These are phyloP conservation scores for Merops nubicus DNA, from an alignment of 2,113 vertebrate genomes.

Conservation along the genomic window DNA sequence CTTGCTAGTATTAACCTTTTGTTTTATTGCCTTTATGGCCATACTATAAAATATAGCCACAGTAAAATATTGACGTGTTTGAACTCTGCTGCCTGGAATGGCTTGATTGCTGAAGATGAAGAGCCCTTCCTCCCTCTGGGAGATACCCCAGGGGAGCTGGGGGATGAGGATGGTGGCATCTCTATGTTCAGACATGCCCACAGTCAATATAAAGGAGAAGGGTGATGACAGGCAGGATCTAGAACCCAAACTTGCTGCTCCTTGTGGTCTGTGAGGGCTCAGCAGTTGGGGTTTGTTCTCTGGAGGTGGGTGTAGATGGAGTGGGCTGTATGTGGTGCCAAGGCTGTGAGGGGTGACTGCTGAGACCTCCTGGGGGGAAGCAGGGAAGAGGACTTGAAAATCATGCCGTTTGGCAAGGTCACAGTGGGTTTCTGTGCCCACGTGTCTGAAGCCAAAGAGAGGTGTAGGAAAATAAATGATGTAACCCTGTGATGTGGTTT, in stretches of 20 bases:
- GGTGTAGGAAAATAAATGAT: background rate
- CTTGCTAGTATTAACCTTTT: constrained; percentile 37
- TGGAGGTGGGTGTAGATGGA: fast-evolving
- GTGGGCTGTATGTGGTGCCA: fast-evolving
- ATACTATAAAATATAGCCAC: background rate
- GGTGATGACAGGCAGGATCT: background rate
- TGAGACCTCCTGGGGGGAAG: background rate
- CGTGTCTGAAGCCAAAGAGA: background rate
- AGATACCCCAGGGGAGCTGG: background rate
- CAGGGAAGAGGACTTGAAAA: background rate
- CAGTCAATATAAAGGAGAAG: background rate
- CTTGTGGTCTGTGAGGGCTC: fast-evolving
- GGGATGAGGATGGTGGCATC: background rate
- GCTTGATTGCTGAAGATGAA: background rate
- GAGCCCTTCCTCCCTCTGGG: background rate
- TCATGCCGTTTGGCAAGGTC: background rate
- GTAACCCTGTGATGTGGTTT: too few relatives aligned
- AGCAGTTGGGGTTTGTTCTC: background rate
- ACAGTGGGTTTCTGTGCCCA: background rate
- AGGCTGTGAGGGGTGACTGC: background rate
- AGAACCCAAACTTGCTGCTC: background rate
- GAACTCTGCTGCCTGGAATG: background rate
- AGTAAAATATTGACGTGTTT: background rate
- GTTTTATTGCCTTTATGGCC: constrained; percentile 43
- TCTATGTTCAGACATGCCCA: background rate